These are phyloP conservation scores for Bombus waltoni DNA, from an alignment of 1,140 invertebrate species.

Conservation along the genomic window DNA sequence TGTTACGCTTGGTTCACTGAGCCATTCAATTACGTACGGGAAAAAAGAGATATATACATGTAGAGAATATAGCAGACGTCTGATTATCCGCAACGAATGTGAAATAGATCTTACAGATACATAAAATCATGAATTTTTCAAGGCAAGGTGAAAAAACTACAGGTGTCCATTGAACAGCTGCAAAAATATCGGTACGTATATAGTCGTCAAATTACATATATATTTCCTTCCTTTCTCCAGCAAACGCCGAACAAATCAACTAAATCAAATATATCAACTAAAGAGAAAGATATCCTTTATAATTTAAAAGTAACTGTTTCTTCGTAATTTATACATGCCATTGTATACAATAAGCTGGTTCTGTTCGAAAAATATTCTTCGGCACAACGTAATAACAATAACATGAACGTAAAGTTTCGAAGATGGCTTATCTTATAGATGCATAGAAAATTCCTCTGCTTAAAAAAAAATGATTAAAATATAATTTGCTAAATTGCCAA, in stretches of 20 bases:
- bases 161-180: not conserved
- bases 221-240: not conserved
- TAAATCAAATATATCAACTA: not conserved
- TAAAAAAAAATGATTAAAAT: not conserved
- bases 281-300: not conserved
- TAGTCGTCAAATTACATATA: not conserved
- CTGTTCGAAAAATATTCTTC: too few relatives aligned
- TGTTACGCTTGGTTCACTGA: constrained; percentile 30
- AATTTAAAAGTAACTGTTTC: not conserved
- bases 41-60: constrained; percentile 1
- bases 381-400: too few relatives aligned
- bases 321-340: too few relatives aligned
- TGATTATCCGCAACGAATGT: constrained; percentile 16
- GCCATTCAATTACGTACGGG: constrained; percentile 15
- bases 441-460: not conserved
- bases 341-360: too few relatives aligned
- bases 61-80: constrained; percentile 5
- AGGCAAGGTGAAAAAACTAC: not conserved
- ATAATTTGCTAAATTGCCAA: not conserved
- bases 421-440: not conserved
- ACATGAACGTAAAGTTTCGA: not conserved
- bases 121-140: not conserved
- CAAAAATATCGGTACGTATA: not conserved
- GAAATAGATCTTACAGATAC: constrained; percentile 11
- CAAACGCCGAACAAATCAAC: not conserved